Conservation (phyloP, 2,113 vertebrate species). For the Crypturellus undulatus region DNA sequence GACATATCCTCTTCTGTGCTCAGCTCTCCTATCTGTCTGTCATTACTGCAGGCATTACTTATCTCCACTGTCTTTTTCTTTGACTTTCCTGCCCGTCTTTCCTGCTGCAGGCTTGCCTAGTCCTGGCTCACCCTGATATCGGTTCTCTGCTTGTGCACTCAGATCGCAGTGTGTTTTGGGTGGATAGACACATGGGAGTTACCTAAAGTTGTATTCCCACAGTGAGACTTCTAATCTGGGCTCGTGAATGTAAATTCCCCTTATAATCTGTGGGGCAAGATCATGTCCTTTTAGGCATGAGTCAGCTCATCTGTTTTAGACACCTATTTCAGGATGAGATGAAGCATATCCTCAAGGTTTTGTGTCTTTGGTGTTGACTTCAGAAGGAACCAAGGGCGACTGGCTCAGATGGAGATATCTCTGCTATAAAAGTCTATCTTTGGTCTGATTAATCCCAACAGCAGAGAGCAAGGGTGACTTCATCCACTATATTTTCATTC, state of each 20-base stretch:
- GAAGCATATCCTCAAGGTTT: conserved; percentile 12
- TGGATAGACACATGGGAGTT: accelerated
- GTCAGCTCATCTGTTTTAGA: conserved; percentile 39
- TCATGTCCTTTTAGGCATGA: conserved; percentile 5
- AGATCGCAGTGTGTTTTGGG: background rate
- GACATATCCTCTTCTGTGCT: background rate
- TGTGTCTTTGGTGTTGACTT: conserved; percentile 11
- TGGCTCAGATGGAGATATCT: background rate
- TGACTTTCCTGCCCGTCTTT: background rate
- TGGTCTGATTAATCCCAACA: background rate
- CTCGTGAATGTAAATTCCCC: background rate
- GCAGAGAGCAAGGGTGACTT: background rate
- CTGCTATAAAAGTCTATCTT: background rate
- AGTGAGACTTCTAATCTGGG: background rate
- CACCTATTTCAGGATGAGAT: conserved; percentile 59
- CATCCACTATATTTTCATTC: background rate
- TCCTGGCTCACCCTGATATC: background rate
- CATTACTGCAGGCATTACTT: background rate
- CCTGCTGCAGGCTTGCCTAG: background rate
- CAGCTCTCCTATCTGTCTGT: background rate
- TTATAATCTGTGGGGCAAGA: background rate
- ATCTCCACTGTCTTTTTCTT: background rate
- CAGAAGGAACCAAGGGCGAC: background rate
- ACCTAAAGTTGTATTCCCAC: accelerated
- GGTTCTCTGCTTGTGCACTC: background rate